These are phyloP conservation scores for Hephaestus fuliginosus DNA, from an alignment of 2,797 vertebrate genomes.

Conservation along the genomic window DNA sequence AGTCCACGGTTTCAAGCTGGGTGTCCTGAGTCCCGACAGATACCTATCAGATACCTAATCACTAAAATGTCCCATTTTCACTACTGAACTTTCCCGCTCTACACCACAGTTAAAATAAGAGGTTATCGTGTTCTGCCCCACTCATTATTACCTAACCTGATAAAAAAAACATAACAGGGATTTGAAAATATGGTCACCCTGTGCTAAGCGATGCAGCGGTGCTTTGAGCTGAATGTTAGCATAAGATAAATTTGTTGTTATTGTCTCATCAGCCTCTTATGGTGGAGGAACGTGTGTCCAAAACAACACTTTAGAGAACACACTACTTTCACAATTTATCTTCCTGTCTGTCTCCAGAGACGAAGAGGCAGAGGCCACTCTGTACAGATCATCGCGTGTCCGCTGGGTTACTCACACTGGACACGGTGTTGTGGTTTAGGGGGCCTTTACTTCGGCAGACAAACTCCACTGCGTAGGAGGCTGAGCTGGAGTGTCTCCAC, in stretches of 20 bases:
- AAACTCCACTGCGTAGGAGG: slow-evolving; percentile 17
- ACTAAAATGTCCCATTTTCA: too few relatives aligned
- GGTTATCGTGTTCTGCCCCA: too few relatives aligned
- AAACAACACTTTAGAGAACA: not conserved
- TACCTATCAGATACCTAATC: too few relatives aligned
- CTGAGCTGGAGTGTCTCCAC: slow-evolving; percentile 6
- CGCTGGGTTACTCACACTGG: slow-evolving; percentile 10
- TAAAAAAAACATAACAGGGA: too few relatives aligned
- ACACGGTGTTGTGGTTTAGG: slow-evolving; percentile 7
- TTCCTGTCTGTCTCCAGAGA: not conserved
- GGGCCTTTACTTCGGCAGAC: slow-evolving; percentile 24
- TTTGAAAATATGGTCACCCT: too few relatives aligned
- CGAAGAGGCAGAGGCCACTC: not conserved
- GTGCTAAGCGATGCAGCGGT: not conserved
- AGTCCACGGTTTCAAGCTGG: too few relatives aligned
- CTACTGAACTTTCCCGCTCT: too few relatives aligned
- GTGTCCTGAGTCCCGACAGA: too few relatives aligned
- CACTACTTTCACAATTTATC: not conserved
- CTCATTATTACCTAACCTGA: too few relatives aligned
- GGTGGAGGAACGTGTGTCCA: not conserved
- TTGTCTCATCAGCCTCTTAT: not conserved
- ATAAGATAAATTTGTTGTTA: not conserved
- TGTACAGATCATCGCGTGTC: not conserved
- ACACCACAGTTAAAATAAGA: too few relatives aligned
- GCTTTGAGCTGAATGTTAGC: not conserved